Evolutionary conservation across 2,113 vertebrate genomes (phyloP).

Genomic region (Vidua chalybeata): DNA sequence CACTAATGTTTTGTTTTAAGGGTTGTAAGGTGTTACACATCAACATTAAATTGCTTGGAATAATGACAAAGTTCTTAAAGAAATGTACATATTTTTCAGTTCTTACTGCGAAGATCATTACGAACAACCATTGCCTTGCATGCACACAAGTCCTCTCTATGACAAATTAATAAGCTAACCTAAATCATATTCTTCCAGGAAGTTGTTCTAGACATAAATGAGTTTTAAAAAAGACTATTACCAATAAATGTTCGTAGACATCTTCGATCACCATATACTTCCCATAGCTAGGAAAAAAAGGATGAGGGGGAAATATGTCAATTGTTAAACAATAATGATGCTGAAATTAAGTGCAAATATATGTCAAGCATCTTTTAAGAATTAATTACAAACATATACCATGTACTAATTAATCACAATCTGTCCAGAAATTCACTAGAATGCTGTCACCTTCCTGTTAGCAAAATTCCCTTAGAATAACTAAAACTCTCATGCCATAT

Average conservation of each 20-base stretch:
- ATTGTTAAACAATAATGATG: background rate
- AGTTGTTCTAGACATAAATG: background rate
- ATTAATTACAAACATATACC: background rate
- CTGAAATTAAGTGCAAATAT: background rate
- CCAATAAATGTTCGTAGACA: conserved; percentile 96
- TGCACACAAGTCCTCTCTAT: background rate
- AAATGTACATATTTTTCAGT: background rate
- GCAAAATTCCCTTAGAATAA: background rate
- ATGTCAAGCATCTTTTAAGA: background rate
- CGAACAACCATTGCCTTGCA: background rate
- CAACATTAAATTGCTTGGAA: background rate
- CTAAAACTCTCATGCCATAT: background rate
- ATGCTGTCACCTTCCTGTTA: background rate
- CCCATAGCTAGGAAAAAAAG: conserved; percentile 83
- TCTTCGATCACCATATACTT: conserved; percentile 95
- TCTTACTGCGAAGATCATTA: background rate
- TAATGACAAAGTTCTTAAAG: background rate
- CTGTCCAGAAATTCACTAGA: background rate
- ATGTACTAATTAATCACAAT: background rate
- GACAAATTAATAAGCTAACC: background rate
- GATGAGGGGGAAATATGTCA: background rate
- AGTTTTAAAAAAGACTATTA: conserved; percentile 68
- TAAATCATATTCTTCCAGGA: background rate
- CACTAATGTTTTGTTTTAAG: background rate
- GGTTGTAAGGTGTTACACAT: background rate